Conservation (phyloP, 2,113 vertebrate genomes). For the Mesoclemmys tuberculata region DNA sequence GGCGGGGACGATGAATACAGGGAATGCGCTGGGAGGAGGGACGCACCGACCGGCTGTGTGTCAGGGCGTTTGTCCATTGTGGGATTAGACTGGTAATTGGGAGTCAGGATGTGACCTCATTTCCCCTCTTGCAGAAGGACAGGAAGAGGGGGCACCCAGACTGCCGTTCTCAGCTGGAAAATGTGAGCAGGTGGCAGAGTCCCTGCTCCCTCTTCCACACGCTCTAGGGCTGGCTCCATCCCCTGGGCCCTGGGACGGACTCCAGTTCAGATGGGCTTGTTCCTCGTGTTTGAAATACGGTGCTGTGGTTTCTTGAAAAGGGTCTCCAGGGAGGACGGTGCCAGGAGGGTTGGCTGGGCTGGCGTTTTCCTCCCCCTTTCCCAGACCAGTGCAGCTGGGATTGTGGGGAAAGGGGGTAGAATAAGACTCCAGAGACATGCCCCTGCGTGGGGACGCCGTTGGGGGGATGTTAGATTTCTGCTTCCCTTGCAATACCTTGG, state of each 20-base stretch:
- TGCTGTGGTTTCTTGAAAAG: background rate
- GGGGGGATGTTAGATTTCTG: background rate
- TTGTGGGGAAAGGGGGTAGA: background rate
- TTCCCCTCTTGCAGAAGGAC: conserved; percentile 26
- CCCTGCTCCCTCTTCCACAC: background rate
- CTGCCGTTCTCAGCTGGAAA: background rate
- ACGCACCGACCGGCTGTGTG: background rate
- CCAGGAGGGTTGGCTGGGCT: rapidly evolving
- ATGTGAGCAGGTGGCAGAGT: conserved; percentile 8
- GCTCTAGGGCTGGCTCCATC: rapidly evolving
- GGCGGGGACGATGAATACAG: background rate
- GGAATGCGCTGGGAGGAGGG: background rate
- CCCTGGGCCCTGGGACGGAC: rapidly evolving
- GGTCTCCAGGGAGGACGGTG: background rate
- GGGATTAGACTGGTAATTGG: conserved; percentile 51
- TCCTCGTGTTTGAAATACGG: rapidly evolving
- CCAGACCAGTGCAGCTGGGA: background rate
- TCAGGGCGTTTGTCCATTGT: background rate
- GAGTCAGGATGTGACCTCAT: conserved; percentile 13
- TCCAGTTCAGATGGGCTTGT: rapidly evolving
- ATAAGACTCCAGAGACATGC: background rate
- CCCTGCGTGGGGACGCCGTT: background rate
- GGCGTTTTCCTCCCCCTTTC: background rate
- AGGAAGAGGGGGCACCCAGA: conserved; percentile 3
- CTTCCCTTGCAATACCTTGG: background rate